Percentiles rank a stretch among this genome's conserved stretches.
Evolutionary conservation across 2,888 invertebrate species (phyloP).

Genomic region (Vanessa cardui): DNA sequence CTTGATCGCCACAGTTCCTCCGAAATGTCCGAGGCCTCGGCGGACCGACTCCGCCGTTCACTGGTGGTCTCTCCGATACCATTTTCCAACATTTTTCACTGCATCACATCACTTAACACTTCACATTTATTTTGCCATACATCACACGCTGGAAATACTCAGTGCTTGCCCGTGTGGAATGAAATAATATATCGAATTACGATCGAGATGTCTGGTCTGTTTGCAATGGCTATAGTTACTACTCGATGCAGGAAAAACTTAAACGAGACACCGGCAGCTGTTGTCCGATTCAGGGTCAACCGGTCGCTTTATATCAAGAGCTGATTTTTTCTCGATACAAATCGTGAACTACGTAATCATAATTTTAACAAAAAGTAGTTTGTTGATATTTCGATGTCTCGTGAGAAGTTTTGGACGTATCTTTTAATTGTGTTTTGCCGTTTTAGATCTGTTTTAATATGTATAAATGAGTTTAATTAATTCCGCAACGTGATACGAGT

Average conservation of each 20-base stretch:
- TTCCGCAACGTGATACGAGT: conserved; percentile 22
- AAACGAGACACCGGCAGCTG: conserved; percentile 63
- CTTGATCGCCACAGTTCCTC: conserved; percentile 84
- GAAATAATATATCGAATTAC: conserved; percentile 18
- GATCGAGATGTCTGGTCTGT: conserved; percentile 42
- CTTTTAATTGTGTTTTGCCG: neutral
- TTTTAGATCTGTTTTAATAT: conserved; percentile 1
- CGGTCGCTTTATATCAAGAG: conserved; percentile 56
- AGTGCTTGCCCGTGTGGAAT: conserved; percentile 24
- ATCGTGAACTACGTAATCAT: conserved; percentile 48
- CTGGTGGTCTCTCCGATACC: conserved; percentile 74
- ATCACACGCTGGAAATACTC: conserved; percentile 25
- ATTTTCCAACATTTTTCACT: conserved; percentile 73
- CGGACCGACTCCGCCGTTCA: conserved; percentile 70
- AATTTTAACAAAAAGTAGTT: conserved; percentile 35
- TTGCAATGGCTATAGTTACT: conserved; percentile 41
- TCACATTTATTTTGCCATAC: conserved; percentile 21
- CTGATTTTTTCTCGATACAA: conserved; percentile 66
- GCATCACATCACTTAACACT: conserved; percentile 43
- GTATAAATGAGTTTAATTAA: conserved; percentile 15
- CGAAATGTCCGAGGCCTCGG: conserved; percentile 78
- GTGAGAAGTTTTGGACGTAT: neutral
- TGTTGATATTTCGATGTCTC: conserved; percentile 4
- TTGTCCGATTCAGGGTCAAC: conserved; percentile 76
- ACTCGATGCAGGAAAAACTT: conserved; percentile 48